These are phyloP conservation scores for Asobara japonica DNA, from an alignment of 1,140 invertebrate genomes.

Conservation along the genomic window DNA sequence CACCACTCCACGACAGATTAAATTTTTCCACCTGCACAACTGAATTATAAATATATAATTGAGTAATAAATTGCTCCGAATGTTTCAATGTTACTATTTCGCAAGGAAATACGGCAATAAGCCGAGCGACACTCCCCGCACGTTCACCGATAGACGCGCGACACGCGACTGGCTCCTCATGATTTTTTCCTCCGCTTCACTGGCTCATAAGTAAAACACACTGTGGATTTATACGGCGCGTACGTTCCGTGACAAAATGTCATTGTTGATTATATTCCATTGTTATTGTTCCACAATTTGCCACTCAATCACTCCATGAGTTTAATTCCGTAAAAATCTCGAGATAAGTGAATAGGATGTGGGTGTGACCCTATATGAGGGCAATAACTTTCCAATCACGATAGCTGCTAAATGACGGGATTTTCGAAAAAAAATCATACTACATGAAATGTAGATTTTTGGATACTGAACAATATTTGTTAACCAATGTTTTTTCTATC, in stretches of 20 bases:
- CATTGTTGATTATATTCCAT: neutral
- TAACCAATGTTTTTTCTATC: too few relatives aligned
- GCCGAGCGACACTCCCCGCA: neutral
- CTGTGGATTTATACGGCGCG: neutral
- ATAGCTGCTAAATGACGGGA: too few relatives aligned
- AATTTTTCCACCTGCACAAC: neutral
- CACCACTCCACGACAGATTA: neutral
- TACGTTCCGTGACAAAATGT: neutral
- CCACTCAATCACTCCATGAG: neutral
- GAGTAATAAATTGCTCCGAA: neutral
- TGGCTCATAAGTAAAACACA: neutral
- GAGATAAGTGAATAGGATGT: too few relatives aligned
- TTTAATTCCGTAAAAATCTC: neutral
- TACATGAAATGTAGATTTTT: too few relatives aligned
- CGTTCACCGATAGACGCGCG: constrained; percentile 26
- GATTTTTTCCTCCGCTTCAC: neutral
- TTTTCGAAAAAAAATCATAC: too few relatives aligned
- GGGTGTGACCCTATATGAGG: too few relatives aligned
- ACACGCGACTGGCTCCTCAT: constrained; percentile 27
- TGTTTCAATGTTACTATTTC: neutral
- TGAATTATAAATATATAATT: neutral
- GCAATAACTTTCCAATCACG: too few relatives aligned
- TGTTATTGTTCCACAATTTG: neutral
- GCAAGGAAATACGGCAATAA: neutral
- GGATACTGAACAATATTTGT: too few relatives aligned